phyloP scores from a whole-genome alignment of 2,113 vertebrate species.

The Saimiri boliviensis region DNA sequence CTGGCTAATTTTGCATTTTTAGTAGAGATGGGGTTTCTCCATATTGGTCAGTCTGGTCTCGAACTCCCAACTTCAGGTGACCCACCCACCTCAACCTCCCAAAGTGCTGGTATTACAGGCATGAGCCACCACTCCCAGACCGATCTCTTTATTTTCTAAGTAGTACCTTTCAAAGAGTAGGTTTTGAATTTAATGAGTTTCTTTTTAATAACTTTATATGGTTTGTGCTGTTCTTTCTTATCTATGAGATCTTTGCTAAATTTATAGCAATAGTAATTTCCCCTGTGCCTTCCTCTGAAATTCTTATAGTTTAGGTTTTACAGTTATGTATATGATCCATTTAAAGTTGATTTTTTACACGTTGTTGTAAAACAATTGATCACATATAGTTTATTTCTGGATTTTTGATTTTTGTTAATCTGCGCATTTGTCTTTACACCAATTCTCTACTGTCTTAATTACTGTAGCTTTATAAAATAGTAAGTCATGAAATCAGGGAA shows the following conservation, averaged over 20 bases:
- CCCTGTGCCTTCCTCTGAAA: background rate
- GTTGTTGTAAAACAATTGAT: background rate
- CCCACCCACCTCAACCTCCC: no score
- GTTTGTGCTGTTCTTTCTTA: background rate
- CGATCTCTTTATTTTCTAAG: background rate
- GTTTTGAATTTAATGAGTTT: background rate
- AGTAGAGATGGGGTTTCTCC: no score
- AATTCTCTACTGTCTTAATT: background rate
- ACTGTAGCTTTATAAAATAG: background rate
- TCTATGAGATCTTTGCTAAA: background rate
- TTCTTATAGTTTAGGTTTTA: background rate
- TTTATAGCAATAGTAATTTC: background rate
- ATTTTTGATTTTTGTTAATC: background rate
- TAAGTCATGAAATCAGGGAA: background rate
- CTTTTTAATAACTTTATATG: background rate
- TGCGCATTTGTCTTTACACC: background rate
- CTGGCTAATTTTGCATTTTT: no score
- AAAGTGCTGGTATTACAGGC: no score
- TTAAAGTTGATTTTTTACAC: background rate
- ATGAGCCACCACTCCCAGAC: no score
- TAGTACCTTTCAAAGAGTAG: background rate
- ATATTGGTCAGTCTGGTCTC: no score
- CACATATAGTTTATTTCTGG: background rate
- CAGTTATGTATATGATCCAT: background rate
- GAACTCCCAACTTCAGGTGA: no score